Percentiles rank a stretch among this genome's conserved stretches.
Evolutionary conservation across 2,888 invertebrate species (phyloP).

Genomic region (Nesidiocoris tenuis): DNA sequence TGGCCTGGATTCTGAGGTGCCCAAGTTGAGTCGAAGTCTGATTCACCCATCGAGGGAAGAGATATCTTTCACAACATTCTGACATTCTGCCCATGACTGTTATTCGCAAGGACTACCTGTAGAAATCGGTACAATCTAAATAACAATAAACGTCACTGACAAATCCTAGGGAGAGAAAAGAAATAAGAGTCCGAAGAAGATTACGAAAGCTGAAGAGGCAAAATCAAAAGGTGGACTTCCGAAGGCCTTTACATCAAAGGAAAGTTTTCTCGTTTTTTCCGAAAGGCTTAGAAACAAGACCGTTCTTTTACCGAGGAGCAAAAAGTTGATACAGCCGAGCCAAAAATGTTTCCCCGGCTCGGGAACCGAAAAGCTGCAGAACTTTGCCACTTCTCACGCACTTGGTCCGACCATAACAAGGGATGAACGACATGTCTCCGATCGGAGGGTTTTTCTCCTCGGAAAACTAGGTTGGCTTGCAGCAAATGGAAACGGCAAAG

Average conservation of each 20-base stretch:
- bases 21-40: too few species aligned
- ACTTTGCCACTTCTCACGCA: not conserved
- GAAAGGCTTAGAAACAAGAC: not conserved
- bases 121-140: too few species aligned
- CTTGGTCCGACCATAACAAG: not conserved
- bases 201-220: too few species aligned
- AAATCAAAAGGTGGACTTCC: not conserved
- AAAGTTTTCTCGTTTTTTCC: not conserved
- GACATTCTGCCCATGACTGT: too few species aligned
- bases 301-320: not conserved
- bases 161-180: too few species aligned
- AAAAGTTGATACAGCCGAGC: not conserved
- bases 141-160: too few species aligned
- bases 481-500: not conserved
- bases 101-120: too few species aligned
- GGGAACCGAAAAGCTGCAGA: not conserved
- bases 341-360: not conserved
- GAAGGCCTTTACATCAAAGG: not conserved
- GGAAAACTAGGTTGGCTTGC: not conserved
- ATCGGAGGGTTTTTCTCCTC: not conserved
- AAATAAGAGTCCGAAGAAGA: too few species aligned
- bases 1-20: too few species aligned
- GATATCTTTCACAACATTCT: too few species aligned
- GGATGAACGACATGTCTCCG: not conserved
- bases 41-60: too few species aligned